Percentiles rank a stretch among this genome's conserved stretches.
Conservation (phyloP, 2,888 invertebrate genomes). For the Therioaphis trifolii region DNA sequence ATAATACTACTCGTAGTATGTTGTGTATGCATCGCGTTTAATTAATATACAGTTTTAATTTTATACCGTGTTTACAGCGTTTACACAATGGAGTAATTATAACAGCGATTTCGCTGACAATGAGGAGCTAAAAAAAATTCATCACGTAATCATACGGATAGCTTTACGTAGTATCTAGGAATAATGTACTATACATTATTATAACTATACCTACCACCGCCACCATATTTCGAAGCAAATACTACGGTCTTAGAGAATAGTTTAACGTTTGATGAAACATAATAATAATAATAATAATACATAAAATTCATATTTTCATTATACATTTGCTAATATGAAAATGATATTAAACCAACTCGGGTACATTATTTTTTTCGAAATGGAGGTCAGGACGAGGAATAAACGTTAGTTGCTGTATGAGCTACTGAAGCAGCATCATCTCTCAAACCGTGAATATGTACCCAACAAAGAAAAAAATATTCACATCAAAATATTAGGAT, state of each 20-base stretch:
- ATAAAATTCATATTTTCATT: slow-evolving; percentile 35
- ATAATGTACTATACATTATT: background rate
- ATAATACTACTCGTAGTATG: background rate
- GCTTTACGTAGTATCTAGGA: slow-evolving; percentile 19
- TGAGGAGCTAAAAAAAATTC: slow-evolving; percentile 23
- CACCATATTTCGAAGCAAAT: no score
- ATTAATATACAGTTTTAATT: slow-evolving; percentile 48
- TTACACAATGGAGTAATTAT: slow-evolving; percentile 35
- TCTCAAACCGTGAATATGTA: background rate
- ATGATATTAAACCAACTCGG: background rate
- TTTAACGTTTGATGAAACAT: background rate
- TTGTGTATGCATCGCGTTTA: slow-evolving; percentile 10
- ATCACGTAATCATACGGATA: slow-evolving; percentile 35
- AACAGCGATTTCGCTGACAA: slow-evolving; percentile 42
- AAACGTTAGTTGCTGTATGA: slow-evolving; percentile 13
- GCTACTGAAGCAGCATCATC: background rate
- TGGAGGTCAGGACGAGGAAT: slow-evolving; percentile 25
- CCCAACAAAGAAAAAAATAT: no score
- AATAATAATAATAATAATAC: slow-evolving; percentile 10
- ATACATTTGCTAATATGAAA: background rate
- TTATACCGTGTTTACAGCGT: slow-evolving; percentile 50
- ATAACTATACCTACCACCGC: no score
- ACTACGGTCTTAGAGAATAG: background rate
- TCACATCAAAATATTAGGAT: background rate
- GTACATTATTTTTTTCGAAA: slow-evolving; percentile 33